These are phyloP conservation scores for Penaeus japonicus DNA, from an alignment of 1,140 invertebrate species.

Conservation along the genomic window DNA sequence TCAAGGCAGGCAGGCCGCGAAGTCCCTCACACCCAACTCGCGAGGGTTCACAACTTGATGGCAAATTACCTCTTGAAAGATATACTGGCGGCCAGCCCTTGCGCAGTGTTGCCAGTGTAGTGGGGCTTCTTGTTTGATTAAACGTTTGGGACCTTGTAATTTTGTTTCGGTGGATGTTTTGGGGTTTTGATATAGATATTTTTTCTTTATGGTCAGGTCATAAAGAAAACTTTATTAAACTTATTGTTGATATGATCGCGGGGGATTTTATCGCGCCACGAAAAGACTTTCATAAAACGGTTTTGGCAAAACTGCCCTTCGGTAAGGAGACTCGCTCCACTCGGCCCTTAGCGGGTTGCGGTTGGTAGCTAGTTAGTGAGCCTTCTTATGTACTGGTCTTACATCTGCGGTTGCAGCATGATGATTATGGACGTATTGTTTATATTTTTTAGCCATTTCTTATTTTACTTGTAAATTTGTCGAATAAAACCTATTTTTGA, in stretches of 20 bases:
- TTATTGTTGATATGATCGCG: too few relatives aligned
- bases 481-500: neutral
- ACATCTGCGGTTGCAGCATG: slow-evolving; percentile 49
- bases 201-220: too few relatives aligned
- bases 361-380: slow-evolving; percentile 49
- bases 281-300: neutral
- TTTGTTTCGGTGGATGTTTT: too few relatives aligned
- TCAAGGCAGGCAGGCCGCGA: slow-evolving; percentile 55
- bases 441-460: slow-evolving; percentile 29
- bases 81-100: slow-evolving; percentile 54
- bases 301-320: neutral
- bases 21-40: slow-evolving; percentile 54
- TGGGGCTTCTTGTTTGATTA: neutral
- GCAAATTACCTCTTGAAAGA: slow-evolving; percentile 57
- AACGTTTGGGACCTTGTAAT: neutral
- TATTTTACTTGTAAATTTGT: neutral
- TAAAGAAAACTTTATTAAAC: too few relatives aligned
- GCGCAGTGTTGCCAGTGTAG: slow-evolving; percentile 45
- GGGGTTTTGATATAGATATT: too few relatives aligned
- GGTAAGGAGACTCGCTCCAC: slow-evolving; percentile 13
- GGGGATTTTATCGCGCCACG: neutral
- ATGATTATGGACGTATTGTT: slow-evolving; percentile 48
- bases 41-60: slow-evolving; percentile 54
- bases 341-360: slow-evolving; percentile 32
- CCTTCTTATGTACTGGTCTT: slow-evolving; percentile 51